Base-by-base conservation (phyloP, 2,113 vertebrate species). In the Setophaga kirtlandii region DNA sequence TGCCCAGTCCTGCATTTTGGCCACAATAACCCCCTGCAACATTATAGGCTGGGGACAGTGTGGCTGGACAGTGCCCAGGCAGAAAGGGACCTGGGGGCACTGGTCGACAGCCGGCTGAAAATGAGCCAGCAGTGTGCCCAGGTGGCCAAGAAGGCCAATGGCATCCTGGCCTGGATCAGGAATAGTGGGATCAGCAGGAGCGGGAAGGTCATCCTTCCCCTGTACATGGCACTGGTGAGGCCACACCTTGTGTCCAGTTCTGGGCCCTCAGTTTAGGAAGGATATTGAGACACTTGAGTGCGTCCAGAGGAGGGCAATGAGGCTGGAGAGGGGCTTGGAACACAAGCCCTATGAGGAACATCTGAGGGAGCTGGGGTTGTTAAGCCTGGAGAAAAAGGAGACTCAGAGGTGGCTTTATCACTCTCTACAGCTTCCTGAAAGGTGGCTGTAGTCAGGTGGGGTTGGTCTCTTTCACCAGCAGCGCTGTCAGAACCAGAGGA, bases 221-320 rank as follows among this genome's bases (percentile, higher is more conserved):
- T 53, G 28, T 30, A 19, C 17, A 3, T 4, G 10, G 28, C 52
- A 30, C 50, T 52, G 50, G 27, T 52, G 50, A 52, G 50, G 50
- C 15, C 15, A 6, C 25, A 52, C 50, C 27, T 28, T 6, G 12
- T 33, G 55, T 22, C 19, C 55, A 56, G 19, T 14, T 56, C 20
- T 33, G 31, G 31, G 19, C 19, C 20, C 20, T 56, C 8, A 56
- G 55, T 14, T 56, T 33, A 8, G 55, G 55, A 14, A 22, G 55
- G 55, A 33, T 1, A 1, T 56, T 56, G 55, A 33, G 31, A 56
- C 0, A 5, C 30, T 33, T 5, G 18, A 21, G 31, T 5, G 5
- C 3, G 2, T n/a, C 55, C 55, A 56, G 31, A 56, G 55, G 55
- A 9, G 31, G 55, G 55, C 20, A 56, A 10, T 4, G 11, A n/a